These are phyloP conservation scores for Portevinia maculata DNA, from an alignment of 2,888 invertebrate species.

Conservation along the genomic window DNA sequence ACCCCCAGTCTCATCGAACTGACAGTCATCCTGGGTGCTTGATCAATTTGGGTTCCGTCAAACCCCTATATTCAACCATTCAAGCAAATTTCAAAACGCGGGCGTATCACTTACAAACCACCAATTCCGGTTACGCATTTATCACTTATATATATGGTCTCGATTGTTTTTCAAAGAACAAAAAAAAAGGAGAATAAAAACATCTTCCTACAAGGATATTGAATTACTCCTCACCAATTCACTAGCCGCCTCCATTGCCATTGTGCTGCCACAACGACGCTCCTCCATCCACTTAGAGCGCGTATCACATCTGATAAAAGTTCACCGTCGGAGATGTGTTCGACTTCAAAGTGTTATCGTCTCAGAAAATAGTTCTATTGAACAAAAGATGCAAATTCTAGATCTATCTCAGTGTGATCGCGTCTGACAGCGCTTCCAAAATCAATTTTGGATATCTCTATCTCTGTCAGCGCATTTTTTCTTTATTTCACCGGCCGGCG, in stretches of 20 bases:
- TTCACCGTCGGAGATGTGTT: conserved; percentile 47
- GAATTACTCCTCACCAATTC: conserved; percentile 32
- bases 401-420: conserved; percentile 53
- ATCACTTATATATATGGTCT: conserved; percentile 51
- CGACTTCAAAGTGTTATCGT: conserved; percentile 68
- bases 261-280: conserved; percentile 14
- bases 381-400: conserved; percentile 62
- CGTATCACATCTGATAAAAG: conserved; percentile 61
- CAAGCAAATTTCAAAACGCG: conserved; percentile 17
- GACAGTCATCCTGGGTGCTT: background rate
- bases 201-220: conserved; percentile 53
- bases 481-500: conserved; percentile 6
- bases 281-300: background rate
- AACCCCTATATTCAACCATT: conserved; percentile 17
- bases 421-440: conserved; percentile 72
- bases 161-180: conserved; percentile 10
- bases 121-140: conserved; percentile 70
- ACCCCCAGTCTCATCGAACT: background rate
- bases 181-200: conserved; percentile 11
- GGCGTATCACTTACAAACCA: conserved; percentile 65
- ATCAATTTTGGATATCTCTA: conserved; percentile 59
- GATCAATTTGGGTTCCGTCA: background rate
- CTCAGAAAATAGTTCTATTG: conserved; percentile 49
- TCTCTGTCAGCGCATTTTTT: background rate
- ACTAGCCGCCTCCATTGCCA: conserved; percentile 12